Conservation (phyloP, 2,888 invertebrate genomes). For the Oasisia sp. region DNA sequence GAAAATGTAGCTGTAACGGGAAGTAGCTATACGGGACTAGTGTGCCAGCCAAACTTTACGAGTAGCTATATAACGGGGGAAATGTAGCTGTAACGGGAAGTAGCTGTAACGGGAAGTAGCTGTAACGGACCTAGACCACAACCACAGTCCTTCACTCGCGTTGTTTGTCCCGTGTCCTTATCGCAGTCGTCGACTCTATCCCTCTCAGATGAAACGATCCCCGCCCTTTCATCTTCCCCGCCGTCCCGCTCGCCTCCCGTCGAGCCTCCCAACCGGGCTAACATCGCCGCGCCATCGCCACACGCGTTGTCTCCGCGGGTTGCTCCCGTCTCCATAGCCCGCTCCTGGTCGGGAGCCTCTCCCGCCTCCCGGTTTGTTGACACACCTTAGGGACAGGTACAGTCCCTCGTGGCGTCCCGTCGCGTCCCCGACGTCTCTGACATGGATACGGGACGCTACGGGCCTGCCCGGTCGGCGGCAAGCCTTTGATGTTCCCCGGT, state of each 20-base stretch:
- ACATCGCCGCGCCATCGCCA: not conserved
- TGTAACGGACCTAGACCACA: too few relatives aligned
- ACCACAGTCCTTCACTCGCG: not conserved
- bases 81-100: too few relatives aligned
- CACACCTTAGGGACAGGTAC: not conserved
- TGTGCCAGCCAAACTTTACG: too few relatives aligned
- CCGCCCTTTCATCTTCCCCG: constrained; percentile 4
- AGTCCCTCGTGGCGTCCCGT: not conserved
- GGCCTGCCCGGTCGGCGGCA: not conserved
- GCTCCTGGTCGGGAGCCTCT: not conserved
- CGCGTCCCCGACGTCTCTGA: not conserved
- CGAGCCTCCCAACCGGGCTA: not conserved
- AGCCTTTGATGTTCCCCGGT: not conserved
- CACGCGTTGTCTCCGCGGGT: not conserved
- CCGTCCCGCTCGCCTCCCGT: not conserved
- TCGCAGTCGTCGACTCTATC: not conserved
- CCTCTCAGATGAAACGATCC: not conserved
- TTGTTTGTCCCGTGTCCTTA: not conserved
- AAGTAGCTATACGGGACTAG: too few relatives aligned
- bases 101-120: too few relatives aligned
- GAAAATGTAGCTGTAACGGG: too few relatives aligned
- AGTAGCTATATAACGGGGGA: not conserved
- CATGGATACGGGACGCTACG: not conserved
- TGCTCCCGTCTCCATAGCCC: not conserved
- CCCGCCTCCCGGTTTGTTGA: not conserved